These are phyloP conservation scores for Argya squamiceps DNA, from an alignment of 2,797 vertebrate genomes.

Conservation along the genomic window DNA sequence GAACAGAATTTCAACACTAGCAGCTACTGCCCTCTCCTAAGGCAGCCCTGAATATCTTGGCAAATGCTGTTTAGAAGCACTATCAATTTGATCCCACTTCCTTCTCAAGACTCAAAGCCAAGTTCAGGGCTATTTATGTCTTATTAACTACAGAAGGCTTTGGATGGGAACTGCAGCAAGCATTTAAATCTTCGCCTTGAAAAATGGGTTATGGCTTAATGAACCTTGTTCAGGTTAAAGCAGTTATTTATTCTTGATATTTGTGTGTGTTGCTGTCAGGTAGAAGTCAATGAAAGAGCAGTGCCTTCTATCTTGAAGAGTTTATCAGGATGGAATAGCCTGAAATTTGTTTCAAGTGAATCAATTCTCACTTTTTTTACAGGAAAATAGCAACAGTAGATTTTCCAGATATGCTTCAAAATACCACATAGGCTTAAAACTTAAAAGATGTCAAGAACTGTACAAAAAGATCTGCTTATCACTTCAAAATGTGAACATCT, in stretches of 20 bases:
- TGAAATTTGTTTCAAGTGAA: slow-evolving; percentile 42
- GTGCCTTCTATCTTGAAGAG: slow-evolving; percentile 9
- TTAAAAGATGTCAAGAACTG: not conserved
- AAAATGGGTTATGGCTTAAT: slow-evolving; percentile 41
- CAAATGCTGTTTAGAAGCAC: slow-evolving; percentile 43
- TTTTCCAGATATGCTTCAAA: slow-evolving; percentile 41
- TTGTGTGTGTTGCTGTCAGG: slow-evolving; percentile 41
- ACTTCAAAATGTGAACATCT: slow-evolving; percentile 15
- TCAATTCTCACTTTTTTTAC: slow-evolving; percentile 11
- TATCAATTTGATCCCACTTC: slow-evolving; percentile 41
- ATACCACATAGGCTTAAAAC: slow-evolving; percentile 22
- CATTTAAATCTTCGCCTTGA: slow-evolving; percentile 28
- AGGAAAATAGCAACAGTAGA: slow-evolving; percentile 27
- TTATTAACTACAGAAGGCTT: slow-evolving; percentile 34
- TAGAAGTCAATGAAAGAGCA: slow-evolving; percentile 38
- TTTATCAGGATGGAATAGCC: slow-evolving; percentile 30
- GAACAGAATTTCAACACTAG: slow-evolving; percentile 16
- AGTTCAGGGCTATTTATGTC: slow-evolving; percentile 46
- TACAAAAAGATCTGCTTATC: slow-evolving; percentile 22
- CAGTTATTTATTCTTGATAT: slow-evolving; percentile 49
- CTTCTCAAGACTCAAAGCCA: slow-evolving; percentile 49
- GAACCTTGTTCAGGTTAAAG: slow-evolving; percentile 32
- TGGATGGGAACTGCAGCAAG: not conserved
- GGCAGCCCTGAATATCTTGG: slow-evolving; percentile 45
- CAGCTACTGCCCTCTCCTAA: slow-evolving; percentile 7